A percentile compares a stretch with the other conserved stretches of the same genome.
These are phyloP conservation scores for Harpegnathos saltator DNA, from an alignment of 1,140 invertebrate species.

Conservation along the genomic window DNA sequence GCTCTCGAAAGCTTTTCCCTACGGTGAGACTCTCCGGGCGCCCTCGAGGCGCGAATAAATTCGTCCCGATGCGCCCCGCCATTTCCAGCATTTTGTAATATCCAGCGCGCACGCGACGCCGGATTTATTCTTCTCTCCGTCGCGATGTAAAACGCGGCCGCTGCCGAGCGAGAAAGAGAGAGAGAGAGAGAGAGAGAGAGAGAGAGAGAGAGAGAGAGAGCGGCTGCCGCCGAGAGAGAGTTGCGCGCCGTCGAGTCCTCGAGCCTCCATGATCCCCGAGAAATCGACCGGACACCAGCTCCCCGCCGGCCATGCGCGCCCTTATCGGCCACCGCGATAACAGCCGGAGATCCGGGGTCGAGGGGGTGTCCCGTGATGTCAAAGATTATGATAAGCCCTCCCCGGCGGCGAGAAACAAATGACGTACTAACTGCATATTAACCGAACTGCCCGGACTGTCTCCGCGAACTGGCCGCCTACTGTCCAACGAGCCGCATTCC, in stretches of 20 bases:
- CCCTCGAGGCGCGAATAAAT: conserved; percentile 16
- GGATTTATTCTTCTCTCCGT: conserved; percentile 4
- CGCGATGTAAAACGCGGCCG: not conserved
- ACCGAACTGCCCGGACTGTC: conserved; percentile 61
- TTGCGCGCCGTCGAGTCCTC: no score
- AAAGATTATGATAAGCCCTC: conserved; percentile 76
- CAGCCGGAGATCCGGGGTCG: conserved; percentile 56
- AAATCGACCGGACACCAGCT: not conserved
- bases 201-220: no score
- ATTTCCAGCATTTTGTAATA: not conserved
- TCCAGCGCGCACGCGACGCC: not conserved
- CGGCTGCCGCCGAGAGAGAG: no score
- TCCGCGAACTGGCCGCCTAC: conserved; percentile 56
- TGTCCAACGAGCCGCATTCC: conserved; percentile 48
- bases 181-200: no score
- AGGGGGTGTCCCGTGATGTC: conserved; percentile 55
- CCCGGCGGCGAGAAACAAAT: conserved; percentile 74
- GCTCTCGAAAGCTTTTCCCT: not conserved
- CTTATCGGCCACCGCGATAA: conserved; percentile 46
- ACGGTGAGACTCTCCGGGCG: not conserved
- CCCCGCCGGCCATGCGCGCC: not conserved
- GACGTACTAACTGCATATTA: conserved; percentile 78
- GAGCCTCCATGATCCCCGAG: not conserved
- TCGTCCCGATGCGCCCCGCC: not conserved
- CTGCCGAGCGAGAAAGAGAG: no score